Evolutionary conservation across 2,888 invertebrate species (phyloP), one percentile per base, ranked within the genome.

Genomic region (Lasioglossum zephyrum): DNA sequence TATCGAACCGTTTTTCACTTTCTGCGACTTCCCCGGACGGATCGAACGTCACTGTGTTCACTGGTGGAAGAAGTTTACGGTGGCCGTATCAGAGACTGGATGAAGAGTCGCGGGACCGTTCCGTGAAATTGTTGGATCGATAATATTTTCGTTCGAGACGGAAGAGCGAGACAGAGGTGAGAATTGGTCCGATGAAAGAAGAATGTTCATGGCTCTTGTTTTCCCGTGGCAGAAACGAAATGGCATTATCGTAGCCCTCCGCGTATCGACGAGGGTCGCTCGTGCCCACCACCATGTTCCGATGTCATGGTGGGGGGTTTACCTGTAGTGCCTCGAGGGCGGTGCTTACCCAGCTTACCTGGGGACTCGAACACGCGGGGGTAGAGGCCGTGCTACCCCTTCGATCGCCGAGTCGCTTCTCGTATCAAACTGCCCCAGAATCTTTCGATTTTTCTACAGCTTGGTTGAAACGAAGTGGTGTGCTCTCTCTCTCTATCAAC

Each of bases 271-370:
- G 87, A 83, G 86, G 91, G 86, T 86, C 81, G 86, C 75, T 87
- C 39, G 31, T 83, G 53, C 90, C 31, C 90, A 83, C 90, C 88
- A 86, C 90, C 89, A 81, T 88, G 53, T 81, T 83, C 53, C 22
- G 39, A 49, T 31, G 1, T 41, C 57, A 78, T 83, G 85, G 90
- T 88, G 90, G 90, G 90, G 90, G 80, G 85, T 63, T 63, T 77
- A 72, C 63, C 82, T 66, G 49, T 60, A 85, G 79, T 66, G 84
- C 72, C 66, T 81, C 66, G 93, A 92, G 93, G 92, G 92, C 92
- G 92, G 93, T 82, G 92, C 93, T 89, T 92, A 90, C 57, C n/a
- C 11, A 11, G 57, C 57, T 57, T n/a, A 18, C 63, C 73, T 5
- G 44, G 44, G 77, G 66, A 39, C 36, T 81, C 44, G 22, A 53